Percentiles rank a stretch among this genome's conserved stretches.
Evolutionary conservation across 1,140 invertebrate species (phyloP).

Genomic region (Drosophila tristis): DNA sequence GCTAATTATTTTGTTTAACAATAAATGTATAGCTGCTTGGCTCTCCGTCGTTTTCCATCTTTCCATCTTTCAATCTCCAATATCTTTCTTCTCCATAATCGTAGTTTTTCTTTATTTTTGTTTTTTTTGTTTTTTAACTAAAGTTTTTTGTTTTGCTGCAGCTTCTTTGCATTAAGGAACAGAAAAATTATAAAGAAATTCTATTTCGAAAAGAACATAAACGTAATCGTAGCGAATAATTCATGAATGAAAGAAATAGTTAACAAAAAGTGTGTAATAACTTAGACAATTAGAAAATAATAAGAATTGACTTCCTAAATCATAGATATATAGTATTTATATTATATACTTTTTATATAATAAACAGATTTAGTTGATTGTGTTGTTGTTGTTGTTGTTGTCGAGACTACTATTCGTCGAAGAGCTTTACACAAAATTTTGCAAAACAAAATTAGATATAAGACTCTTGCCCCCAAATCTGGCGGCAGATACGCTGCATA

Average conservation of each 20-base stretch:
- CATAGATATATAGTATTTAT: slow-evolving; percentile 21
- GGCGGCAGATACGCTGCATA: slow-evolving; percentile 31
- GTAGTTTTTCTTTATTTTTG: slow-evolving; percentile 16
- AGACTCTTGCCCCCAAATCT: slow-evolving; percentile 51
- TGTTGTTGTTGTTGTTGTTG: slow-evolving; percentile 12
- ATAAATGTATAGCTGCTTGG: slow-evolving; percentile 77
- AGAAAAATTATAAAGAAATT: slow-evolving; percentile 75
- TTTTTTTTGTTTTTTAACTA: slow-evolving; percentile 35
- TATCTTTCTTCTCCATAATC: slow-evolving; percentile 6
- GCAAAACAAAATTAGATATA: slow-evolving; percentile 69
- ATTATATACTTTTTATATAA: slow-evolving; percentile 27
- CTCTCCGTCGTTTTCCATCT: slow-evolving; percentile 32
- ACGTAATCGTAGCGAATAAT: slow-evolving; percentile 57
- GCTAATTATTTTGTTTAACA: slow-evolving; percentile 80
- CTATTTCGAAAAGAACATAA: slow-evolving; percentile 72
- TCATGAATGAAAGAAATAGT: slow-evolving; percentile 52
- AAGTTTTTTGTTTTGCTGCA: slow-evolving; percentile 59
- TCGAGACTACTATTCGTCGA: slow-evolving; percentile 4
- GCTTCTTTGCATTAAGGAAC: slow-evolving; percentile 78
- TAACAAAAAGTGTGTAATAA: slow-evolving; percentile 46
- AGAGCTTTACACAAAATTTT: slow-evolving; percentile 66
- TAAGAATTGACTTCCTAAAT: slow-evolving; percentile 54
- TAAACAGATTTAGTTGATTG: slow-evolving; percentile 46
- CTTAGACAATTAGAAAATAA: slow-evolving; percentile 55
- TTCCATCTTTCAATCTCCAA: slow-evolving; percentile 10